Evolutionary conservation across 1,140 invertebrate genomes (phyloP), one percentile per base, ranked within the genome.

Genomic region (Acromyrmex charruanus): DNA sequence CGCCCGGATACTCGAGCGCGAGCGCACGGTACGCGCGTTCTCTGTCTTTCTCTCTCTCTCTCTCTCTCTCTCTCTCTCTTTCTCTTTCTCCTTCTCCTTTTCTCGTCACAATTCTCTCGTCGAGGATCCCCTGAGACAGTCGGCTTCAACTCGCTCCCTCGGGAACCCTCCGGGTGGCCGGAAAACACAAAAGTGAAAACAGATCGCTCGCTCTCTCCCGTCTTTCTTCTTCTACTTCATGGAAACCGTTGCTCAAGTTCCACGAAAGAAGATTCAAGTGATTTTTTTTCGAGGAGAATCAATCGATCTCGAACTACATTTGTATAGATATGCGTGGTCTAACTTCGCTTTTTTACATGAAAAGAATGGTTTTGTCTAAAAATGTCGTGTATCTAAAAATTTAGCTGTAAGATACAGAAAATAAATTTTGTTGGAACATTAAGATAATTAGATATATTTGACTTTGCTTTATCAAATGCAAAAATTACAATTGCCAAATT

Each of bases 111-210:
- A 51, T 25, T 69, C 39, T 69, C 66, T 69, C 66, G 35, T 69
- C 72, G 21, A 28, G 66, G n/a, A 18, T 10, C 61, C 88, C 85
- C 89, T 94, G 94, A 94, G 94, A 95, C 91, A 93, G 90, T 92
- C 87, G 71, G 74, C 77, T 90, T 77, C 28, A 82, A 74, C 84
- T 68, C 89, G 92, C 93, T 94, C 94, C 94, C 94, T 94, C 93
- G 94, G 92, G 92, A 94, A 94, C 90, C 90, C 93, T 88, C 79
- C 71, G 59, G 92, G 90, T 85, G 55, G 72, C 71, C 89, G 92
- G 92, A 92, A 94, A 94, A 92, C 87, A 92, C 90, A 93, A 93
- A 93, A 93, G 92, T 94, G 92, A 94, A 93, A 93, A 94, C 88
- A 87, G 86, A 93, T 92, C 90, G 88, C 91, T 91, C 88, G 55